Evolutionary conservation across 2,888 invertebrate genomes (phyloP), one percentile per base, ranked within the genome.

Genomic region (Melanostoma scalare): DNA sequence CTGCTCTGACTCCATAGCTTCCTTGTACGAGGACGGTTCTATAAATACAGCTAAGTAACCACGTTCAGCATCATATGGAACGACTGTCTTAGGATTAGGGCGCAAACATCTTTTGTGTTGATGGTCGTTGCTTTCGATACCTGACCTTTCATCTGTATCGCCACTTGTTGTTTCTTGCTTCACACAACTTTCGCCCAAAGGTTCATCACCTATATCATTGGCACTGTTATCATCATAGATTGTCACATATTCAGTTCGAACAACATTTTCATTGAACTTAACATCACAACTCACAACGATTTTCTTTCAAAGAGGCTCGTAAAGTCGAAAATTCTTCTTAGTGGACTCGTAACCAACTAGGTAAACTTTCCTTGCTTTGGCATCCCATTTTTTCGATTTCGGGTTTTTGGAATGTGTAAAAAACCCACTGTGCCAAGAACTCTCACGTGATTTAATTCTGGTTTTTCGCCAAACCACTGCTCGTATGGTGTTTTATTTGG

Each of bases 391-490:
- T n/a, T 33, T 33, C 9, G 3, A 33, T 1, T 8, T 52, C 9
- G n/a, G 1, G 33, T 52, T 4, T 46, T 46, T 46, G 46, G 8
- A 46, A 52, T 52, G 33, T 52, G 50, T 33, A 4, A 33, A 53
- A 53, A 53, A 10, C 53, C 53, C 5, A 35, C 35, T 35, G 35
- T 35, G 35, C 53, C 53, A 53, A 53, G 1, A n/a, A 3, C 10
- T 46, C 9, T 46, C 3, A 46, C 3, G 9, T 4, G 46, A 46
- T n/a, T 46, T 46, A 4, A 46, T n/a, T 46, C 46, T 46, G 46
- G 6, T 46, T 46, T 46, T 46, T 46, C 46, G 46, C 46, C 46
- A 46, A 46, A 46, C 46, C 46, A 46, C 56, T n/a, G n/a, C n/a
- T n/a, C n/a, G n/a, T n/a, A n/a, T n/a, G n/a, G n/a, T n/a, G n/a